Base-by-base conservation (phyloP, 2,113 vertebrate species). In the Lampris megalopsis region DNA sequence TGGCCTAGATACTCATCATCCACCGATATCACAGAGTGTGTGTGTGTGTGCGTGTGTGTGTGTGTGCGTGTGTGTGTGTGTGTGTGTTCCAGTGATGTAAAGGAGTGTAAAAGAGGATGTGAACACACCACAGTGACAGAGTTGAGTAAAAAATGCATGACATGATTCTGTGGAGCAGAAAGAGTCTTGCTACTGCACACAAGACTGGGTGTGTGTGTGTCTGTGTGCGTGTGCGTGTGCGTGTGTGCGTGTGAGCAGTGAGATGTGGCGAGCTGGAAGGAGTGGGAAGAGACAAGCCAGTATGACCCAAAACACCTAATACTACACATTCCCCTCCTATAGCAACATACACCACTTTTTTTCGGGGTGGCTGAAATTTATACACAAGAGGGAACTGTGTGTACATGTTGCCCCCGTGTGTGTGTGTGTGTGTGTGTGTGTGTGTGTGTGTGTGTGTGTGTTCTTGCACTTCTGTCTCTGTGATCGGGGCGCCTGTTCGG, bases 1-100 rank as follows among this genome's bases (percentile, higher is more conserved):
- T 93, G 92, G 80, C 89, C 91, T 91, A 92, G 89, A 91, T 92
- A 90, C 81, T 81, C 85, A 85, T 84, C 79, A 77, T 83, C 71
- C 79, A 76, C 87, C 40, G 72, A 90, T 89, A 86, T 83, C 83
- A 82, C 63, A 72, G 77, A 69, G 65, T 75, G 70, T 68, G 79
- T 62, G 61, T 52, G 49, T 53, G 64, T 13, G 35, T 65, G 38
- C 41, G 11, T 54, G 38, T n/a, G 9, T 37, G 38, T 40, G 13
- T 56, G 50, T 75, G 43, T 78, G 41, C 40, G 60, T 63, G 58
- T 66, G 77, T 77, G 73, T 58, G 48, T 78, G 67, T 56, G 72
- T 68, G 71, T 58, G 61, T 42, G 13, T 84, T 73, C 80, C 66
- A 68, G 59, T 70, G 79, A 66, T 77, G 24, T 24, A 24, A 24